Evolutionary conservation across 2,888 invertebrate genomes (phyloP), one percentile per base, ranked within the genome.

Genomic region (Notocelia uddmanniana): DNA sequence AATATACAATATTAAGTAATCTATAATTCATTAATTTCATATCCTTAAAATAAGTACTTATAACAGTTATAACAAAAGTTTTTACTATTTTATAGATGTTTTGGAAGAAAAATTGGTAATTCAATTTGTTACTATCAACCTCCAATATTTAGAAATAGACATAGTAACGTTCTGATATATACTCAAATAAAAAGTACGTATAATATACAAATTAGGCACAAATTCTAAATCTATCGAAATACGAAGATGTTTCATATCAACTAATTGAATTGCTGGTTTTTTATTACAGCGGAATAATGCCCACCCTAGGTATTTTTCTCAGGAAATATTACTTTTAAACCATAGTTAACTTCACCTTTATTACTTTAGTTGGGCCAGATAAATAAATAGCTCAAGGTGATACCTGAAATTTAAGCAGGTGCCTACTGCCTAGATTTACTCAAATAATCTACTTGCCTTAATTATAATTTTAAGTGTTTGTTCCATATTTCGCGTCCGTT

Each of bases 401-500:
- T 58, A 45, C 58, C 21, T 68, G 15, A 37, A 54, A 19, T 15
- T 67, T n/a, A 60, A 52, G 26, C 54, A 55, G 63, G 26, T 50
- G 55, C 37, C 19, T 64, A 50, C 5, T 26, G n/a, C n/a, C n/a
- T n/a, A n/a, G 23, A 19, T 37, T 58, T 57, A 50, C 37, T 50
- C 19, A 50, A 63, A 34, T 55, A 54, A 70, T 31, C 31, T 66
- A 70, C 58, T 70, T 66, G 64, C 70, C 70, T 66, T 70, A n/a
- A 34, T 26, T 26, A 41, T 50, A 64, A 58, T 64, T 70, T 41
- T 45, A 66, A 66, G 70, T 34, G 31, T 59, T 50, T 34, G 48
- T 64, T 13, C 18, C 50, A 50, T 50, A 52, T 64, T 54, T 52
- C 10, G 34, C 37, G 34, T 50, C 63, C 19, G 50, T 13, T 63